These are phyloP conservation scores for Ischnus inquisitorius DNA, from an alignment of 2,888 invertebrate species.

Conservation along the genomic window DNA sequence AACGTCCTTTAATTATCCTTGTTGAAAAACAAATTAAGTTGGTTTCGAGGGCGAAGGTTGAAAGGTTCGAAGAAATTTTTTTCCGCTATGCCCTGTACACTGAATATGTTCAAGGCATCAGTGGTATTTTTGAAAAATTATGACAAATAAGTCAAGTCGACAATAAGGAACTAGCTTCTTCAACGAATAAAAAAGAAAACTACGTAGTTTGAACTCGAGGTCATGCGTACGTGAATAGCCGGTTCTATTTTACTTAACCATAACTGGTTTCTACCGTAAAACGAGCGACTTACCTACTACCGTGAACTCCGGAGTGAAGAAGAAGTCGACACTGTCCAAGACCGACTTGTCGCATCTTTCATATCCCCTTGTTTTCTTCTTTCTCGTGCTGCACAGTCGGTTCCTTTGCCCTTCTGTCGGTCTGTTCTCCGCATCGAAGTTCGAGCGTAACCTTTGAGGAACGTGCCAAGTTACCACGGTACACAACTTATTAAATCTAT, in stretches of 20 bases:
- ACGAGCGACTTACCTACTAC: constrained; percentile 39
- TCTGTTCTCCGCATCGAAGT: constrained; percentile 43
- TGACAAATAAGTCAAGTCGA: too few relatives aligned
- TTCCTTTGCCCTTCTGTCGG: constrained; percentile 32
- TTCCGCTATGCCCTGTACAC: too few relatives aligned
- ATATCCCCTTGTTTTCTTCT: constrained; percentile 55
- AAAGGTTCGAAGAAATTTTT: too few relatives aligned
- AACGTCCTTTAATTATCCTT: too few relatives aligned
- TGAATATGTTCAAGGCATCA: too few relatives aligned
- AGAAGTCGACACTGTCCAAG: constrained; percentile 46
- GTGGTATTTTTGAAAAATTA: too few relatives aligned
- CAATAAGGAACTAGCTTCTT: neutral
- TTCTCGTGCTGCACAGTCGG: constrained; percentile 34
- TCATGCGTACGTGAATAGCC: constrained; percentile 27
- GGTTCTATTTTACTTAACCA: constrained; percentile 46
- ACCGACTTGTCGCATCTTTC: constrained; percentile 57
- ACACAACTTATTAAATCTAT: constrained; percentile 3
- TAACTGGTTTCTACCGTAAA: constrained; percentile 46
- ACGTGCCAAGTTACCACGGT: constrained; percentile 17
- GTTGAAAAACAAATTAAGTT: too few relatives aligned
- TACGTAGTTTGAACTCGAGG: constrained; percentile 15
- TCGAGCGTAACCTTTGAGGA: constrained; percentile 40
- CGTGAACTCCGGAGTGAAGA: constrained; percentile 46
- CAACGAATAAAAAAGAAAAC: neutral
- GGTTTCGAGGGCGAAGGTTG: too few relatives aligned